phyloP scores from a whole-genome alignment of 2,113 vertebrate genomes.

The Rynchops niger region DNA sequence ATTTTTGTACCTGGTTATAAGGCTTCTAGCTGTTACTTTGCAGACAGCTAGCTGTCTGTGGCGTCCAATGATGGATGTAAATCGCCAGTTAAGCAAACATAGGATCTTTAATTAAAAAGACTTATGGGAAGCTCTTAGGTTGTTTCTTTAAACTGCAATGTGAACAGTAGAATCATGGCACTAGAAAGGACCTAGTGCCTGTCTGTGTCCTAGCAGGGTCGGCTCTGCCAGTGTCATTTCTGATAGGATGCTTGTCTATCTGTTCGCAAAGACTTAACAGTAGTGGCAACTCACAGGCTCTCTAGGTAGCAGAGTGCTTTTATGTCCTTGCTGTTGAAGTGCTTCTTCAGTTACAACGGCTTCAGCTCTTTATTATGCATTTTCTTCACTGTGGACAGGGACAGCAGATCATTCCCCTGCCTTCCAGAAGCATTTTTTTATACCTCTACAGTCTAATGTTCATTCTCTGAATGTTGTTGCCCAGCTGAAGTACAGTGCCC shows the following conservation, averaged over 20 bases:
- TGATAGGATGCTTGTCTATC: background rate
- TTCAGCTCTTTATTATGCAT: background rate
- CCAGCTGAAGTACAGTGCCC: background rate
- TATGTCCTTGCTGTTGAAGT: background rate
- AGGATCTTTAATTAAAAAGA: background rate
- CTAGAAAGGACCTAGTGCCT: background rate
- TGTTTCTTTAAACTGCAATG: background rate
- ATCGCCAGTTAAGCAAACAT: background rate
- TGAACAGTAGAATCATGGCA: background rate
- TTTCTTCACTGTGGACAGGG: background rate
- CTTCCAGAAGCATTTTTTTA: background rate
- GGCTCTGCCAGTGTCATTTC: background rate
- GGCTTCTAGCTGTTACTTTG: background rate
- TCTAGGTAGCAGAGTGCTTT: background rate
- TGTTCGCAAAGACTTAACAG: background rate
- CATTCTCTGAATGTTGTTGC: background rate
- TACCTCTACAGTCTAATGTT: background rate
- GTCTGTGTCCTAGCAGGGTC: background rate
- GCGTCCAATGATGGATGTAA: background rate
- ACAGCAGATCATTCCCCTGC: background rate
- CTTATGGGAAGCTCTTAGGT: background rate
- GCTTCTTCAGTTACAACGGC: background rate
- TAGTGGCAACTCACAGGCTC: background rate
- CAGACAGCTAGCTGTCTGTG: background rate
- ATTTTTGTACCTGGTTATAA: background rate